phyloP scores from a whole-genome alignment of 1,140 invertebrate genomes.

The Danaus melanippus region DNA sequence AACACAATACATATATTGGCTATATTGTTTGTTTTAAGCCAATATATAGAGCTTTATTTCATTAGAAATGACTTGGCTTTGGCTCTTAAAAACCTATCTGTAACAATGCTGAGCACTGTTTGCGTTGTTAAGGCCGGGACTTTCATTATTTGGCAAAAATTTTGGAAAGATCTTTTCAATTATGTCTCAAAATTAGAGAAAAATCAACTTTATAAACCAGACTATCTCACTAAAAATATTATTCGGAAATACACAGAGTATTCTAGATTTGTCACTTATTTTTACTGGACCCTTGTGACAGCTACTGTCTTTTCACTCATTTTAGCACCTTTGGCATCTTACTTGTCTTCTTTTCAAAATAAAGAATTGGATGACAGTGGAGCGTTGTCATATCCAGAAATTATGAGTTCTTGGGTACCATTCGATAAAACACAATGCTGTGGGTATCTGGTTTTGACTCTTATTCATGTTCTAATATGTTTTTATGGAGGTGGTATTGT shows the following conservation, averaged over 20 bases:
- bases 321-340: constrained; percentile 41
- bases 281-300: constrained; percentile 44
- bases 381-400: constrained; percentile 42
- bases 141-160: constrained; percentile 44
- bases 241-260: constrained; percentile 43
- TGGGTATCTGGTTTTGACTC: constrained; percentile 35
- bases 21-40: constrained; percentile 44
- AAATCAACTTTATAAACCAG: constrained; percentile 30
- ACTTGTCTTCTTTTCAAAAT: constrained; percentile 28
- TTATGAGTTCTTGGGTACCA: constrained; percentile 49
- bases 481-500: constrained; percentile 51
- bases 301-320: constrained; percentile 49
- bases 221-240: constrained; percentile 21
- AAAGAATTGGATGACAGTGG: constrained; percentile 30
- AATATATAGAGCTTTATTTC: constrained; percentile 51
- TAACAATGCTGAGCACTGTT: constrained; percentile 49
- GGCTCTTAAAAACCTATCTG: constrained; percentile 47
- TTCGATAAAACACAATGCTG: constrained; percentile 39
- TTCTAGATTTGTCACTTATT: constrained; percentile 45
- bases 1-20: constrained; percentile 37
- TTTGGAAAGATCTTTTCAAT: constrained; percentile 41
- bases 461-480: constrained; percentile 40
- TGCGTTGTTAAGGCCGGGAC: constrained; percentile 47
- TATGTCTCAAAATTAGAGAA: constrained; percentile 42
- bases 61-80: constrained; percentile 37